phyloP scores from a whole-genome alignment of 2,113 vertebrate genomes.

The Phoxinus phoxinus region DNA sequence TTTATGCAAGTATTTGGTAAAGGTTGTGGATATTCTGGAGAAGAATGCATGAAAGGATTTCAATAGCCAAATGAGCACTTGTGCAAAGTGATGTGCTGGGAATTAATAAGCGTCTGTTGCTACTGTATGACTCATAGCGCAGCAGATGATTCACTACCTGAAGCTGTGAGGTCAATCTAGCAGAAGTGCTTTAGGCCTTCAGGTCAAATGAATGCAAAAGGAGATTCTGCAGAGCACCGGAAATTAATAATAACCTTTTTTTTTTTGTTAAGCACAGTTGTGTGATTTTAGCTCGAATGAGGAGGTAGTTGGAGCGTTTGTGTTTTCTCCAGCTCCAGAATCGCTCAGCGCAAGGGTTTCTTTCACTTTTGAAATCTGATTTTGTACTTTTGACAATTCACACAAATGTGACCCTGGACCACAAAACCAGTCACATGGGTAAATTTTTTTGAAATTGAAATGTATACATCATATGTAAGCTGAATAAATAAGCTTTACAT shows the following conservation, averaged over 20 bases:
- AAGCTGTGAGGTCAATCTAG: conserved; percentile 4
- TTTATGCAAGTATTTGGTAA: background rate
- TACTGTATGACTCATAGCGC: background rate
- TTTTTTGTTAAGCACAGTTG: too few relatives aligned
- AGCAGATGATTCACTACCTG: background rate
- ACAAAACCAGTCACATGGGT: too few relatives aligned
- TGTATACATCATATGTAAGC: too few relatives aligned
- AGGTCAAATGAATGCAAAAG: conserved; percentile 7
- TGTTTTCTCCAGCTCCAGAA: background rate
- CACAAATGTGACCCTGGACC: too few relatives aligned
- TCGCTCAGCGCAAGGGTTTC: background rate
- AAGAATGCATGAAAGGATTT: background rate
- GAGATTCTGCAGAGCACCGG: background rate
- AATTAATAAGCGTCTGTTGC: background rate
- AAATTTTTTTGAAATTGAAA: too few relatives aligned
- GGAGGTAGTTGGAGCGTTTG: background rate
- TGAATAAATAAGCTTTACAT: too few relatives aligned
- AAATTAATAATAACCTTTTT: background rate
- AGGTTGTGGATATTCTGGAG: background rate
- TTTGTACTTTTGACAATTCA: background rate
- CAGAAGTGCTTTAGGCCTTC: background rate
- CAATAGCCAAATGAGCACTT: background rate
- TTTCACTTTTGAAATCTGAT: background rate
- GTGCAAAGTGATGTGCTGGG: background rate
- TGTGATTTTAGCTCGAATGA: background rate